Percentiles rank a stretch among this genome's conserved stretches.
Evolutionary conservation across 2,888 invertebrate genomes (phyloP).

Genomic region (Endotricha flammealis): DNA sequence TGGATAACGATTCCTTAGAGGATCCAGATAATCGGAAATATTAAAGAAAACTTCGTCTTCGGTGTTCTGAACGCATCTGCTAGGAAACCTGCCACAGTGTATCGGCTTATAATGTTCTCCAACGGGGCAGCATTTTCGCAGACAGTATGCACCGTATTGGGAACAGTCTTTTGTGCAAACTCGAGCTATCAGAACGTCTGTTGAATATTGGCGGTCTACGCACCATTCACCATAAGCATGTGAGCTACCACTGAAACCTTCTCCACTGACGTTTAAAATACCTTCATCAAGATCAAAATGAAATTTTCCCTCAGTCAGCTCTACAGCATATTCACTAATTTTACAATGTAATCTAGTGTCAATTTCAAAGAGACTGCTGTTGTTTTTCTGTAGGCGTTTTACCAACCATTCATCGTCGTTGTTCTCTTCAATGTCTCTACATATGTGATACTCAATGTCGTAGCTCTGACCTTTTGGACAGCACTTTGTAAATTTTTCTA

Average conservation of each 20-base stretch:
- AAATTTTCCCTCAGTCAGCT: slow-evolving; percentile 44
- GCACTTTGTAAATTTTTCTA: slow-evolving; percentile 58
- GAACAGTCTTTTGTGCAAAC: slow-evolving; percentile 52
- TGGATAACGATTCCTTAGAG: slow-evolving; percentile 26
- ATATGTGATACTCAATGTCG: slow-evolving; percentile 47
- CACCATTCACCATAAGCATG: slow-evolving; percentile 57
- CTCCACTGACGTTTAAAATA: slow-evolving; percentile 33
- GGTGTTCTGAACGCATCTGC: slow-evolving; percentile 47
- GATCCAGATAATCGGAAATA: slow-evolving; percentile 47
- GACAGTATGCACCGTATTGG: slow-evolving; percentile 52
- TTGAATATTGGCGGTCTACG: slow-evolving; percentile 44
- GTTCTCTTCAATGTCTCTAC: slow-evolving; percentile 32
- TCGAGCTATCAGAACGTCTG: slow-evolving; percentile 41
- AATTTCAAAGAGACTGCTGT: slow-evolving; percentile 45
- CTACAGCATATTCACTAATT: slow-evolving; percentile 47
- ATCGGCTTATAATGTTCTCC: slow-evolving; percentile 64
- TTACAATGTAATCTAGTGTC: slow-evolving; percentile 52
- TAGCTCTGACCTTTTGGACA: slow-evolving; percentile 56
- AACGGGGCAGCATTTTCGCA: slow-evolving; percentile 76
- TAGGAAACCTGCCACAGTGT: slow-evolving; percentile 41
- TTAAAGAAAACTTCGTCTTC: slow-evolving; percentile 44
- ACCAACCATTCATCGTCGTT: slow-evolving; percentile 40
- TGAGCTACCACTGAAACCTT: slow-evolving; percentile 26
- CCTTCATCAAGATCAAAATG: slow-evolving; percentile 41
- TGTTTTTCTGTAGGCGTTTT: slow-evolving; percentile 31